Conservation (phyloP, 2,888 invertebrate genomes). For the Erannis defoliaria region DNA sequence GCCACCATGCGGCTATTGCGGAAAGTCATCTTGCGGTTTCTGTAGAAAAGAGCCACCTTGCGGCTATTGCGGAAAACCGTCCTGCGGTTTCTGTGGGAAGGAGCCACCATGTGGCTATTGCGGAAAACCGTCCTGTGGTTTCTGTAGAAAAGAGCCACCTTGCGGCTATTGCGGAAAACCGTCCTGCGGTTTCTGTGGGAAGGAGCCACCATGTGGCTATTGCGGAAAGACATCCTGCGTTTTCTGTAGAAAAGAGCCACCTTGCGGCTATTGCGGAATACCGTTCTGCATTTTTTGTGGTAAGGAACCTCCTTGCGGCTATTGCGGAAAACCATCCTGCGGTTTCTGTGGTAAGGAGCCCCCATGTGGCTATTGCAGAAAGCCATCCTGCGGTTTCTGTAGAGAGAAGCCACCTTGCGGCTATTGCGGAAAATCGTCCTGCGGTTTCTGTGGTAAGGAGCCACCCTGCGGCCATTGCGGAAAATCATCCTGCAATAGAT, state of each 20-base stretch:
- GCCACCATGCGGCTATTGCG: no score
- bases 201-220: no score
- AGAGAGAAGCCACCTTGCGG: neutral
- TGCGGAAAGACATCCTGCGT: neutral
- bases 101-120: neutral
- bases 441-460: no score
- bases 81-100: neutral
- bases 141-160: neutral
- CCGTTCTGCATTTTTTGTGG: no score
- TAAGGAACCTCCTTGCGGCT: neutral
- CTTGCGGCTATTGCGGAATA: neutral
- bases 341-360: no score
- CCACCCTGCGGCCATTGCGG: neutral
- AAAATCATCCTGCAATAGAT: neutral
- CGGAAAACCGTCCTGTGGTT: neutral
- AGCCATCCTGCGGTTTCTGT: neutral
- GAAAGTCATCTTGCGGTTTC: no score
- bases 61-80: neutral
- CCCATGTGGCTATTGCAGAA: no score
- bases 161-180: neutral
- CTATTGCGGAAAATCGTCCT: no score
- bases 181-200: neutral
- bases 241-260: neutral
- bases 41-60: no score
- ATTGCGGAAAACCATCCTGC: no score